Base-by-base conservation (phyloP, 2,113 vertebrate genomes). In the Tetrax tetrax region DNA sequence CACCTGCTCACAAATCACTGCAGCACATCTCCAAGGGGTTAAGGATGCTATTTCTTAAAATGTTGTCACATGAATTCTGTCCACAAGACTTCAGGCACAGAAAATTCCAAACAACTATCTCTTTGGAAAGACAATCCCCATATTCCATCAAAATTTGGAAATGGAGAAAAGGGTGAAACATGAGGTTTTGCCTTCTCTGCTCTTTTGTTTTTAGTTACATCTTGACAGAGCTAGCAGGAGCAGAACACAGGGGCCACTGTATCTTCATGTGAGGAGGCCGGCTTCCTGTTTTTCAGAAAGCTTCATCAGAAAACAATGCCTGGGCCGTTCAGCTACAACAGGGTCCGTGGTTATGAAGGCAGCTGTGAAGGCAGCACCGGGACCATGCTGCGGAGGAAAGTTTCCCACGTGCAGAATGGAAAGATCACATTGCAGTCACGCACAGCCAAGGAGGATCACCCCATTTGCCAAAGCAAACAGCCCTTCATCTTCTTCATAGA, bases 231-330 rank as follows among this genome's bases (percentile, higher is more conserved):
- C 5, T 43, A 41, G 41, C 41, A 41, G 41, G 41, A 41, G 14
- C 43, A 47, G 35, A 69, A 6, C 68, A 14, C 25, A 10, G 83
- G 7, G 24, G 57, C 45, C 4, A 0, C 71, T 60, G 38, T 5
- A 38, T 56, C 72, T 45, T 59, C 66, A 37, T 4, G 17, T 3
- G 43, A 48, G 60, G 65, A 18, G 28, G 11, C 8, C 4, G 1
- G 71, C 54, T 87, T 83, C 66, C 78, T 79, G 61, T 74, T 95
- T 79, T 90, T 47, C 82, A 21, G 41, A 48, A 48, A 57, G 54
- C 38, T 82, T 35, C 13, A 9, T 41, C 66, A 68, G 60, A 74
- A 90, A 59, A 83, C 72, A 83, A 83, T 48, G 72, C 54, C 72
- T 54, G 51, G 66, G 47, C 50, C 72, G 5, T 79, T 48, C 11